phyloP scores from a whole-genome alignment of 1,140 invertebrate species.

The Drosophila sp. region DNA sequence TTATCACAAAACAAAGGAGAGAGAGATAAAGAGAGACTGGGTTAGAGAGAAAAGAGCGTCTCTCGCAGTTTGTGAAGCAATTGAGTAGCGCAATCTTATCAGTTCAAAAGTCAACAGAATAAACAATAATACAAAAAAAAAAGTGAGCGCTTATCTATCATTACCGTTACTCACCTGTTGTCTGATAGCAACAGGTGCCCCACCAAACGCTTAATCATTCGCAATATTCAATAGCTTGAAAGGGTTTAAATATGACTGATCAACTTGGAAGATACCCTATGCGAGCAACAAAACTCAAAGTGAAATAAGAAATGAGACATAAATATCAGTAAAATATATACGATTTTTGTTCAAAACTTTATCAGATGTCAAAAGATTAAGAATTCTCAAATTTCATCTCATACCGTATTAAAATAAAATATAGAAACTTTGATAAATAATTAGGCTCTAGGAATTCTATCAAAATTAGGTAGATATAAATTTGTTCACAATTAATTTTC shows the following conservation, averaged over 20 bases:
- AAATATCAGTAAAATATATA: too few relatives aligned
- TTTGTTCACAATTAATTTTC: too few relatives aligned
- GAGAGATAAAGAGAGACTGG: neutral
- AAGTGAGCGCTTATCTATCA: constrained; percentile 59
- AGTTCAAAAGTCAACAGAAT: constrained; percentile 57
- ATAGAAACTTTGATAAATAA: too few relatives aligned
- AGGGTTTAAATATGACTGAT: neutral
- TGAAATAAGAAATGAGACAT: too few relatives aligned
- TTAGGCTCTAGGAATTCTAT: too few relatives aligned
- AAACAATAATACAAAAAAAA: constrained; percentile 32
- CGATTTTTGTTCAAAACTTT: too few relatives aligned
- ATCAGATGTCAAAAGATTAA: too few relatives aligned
- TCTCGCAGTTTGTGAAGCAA: constrained; percentile 34
- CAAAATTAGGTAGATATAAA: too few relatives aligned
- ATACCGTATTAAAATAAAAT: too few relatives aligned
- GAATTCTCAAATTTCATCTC: too few relatives aligned
- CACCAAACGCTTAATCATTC: constrained; percentile 64
- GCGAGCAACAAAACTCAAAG: too few relatives aligned
- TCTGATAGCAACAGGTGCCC: constrained; percentile 73
- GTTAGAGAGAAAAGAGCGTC: neutral
- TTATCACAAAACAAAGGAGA: neutral
- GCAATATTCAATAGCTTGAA: constrained; percentile 36
- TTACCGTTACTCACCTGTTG: constrained; percentile 60
- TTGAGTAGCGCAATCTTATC: constrained; percentile 66
- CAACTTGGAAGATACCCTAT: neutral